phyloP scores from a whole-genome alignment of 92 coral and sea anemone species.

The Paragorgia papillata region DNA sequence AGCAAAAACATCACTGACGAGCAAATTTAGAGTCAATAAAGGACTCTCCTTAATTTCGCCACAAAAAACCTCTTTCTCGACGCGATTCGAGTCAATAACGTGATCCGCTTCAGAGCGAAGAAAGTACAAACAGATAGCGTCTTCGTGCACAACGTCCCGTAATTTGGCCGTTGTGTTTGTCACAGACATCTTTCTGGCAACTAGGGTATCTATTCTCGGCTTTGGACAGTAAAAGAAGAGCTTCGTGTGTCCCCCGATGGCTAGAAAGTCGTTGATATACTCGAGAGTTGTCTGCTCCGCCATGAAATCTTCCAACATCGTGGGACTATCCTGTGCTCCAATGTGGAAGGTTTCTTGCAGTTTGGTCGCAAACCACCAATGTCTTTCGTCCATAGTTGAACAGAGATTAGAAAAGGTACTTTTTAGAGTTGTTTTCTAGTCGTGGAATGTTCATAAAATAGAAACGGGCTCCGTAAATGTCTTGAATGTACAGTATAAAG shows the following conservation, averaged over 20 bases:
- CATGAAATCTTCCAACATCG: conserved; percentile 99
- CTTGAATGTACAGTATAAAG: too few relatives aligned
- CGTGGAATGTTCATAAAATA: background rate
- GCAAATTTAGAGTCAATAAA: conserved; percentile 80
- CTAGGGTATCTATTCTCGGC: conserved; percentile 80
- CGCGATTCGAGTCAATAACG: conserved; percentile 94
- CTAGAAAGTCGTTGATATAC: conserved; percentile 94
- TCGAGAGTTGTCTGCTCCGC: conserved; percentile 95
- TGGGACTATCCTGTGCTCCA: conserved; percentile 97
- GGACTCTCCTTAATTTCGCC: conserved; percentile 99
- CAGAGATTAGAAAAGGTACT: background rate
- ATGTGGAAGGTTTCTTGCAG: conserved; percentile 97
- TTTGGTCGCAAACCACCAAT: conserved; percentile 99
- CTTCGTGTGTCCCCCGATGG: conserved; percentile 95
- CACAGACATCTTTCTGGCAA: conserved; percentile 80
- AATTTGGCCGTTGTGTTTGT: conserved; percentile 94
- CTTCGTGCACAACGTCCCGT: conserved; percentile 94
- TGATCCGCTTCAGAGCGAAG: conserved; percentile 95
- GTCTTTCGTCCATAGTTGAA: conserved; percentile 89
- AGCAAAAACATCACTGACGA: conserved; percentile 81
- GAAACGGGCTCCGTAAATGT: too few relatives aligned
- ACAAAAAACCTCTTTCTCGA: conserved; percentile 97
- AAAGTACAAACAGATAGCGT: conserved; percentile 94
- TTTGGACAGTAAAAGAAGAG: conserved; percentile 94
- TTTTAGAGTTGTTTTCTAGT: background rate